These are phyloP conservation scores for Tetanocera ferruginea DNA, from an alignment of 2,888 invertebrate species.

Conservation along the genomic window DNA sequence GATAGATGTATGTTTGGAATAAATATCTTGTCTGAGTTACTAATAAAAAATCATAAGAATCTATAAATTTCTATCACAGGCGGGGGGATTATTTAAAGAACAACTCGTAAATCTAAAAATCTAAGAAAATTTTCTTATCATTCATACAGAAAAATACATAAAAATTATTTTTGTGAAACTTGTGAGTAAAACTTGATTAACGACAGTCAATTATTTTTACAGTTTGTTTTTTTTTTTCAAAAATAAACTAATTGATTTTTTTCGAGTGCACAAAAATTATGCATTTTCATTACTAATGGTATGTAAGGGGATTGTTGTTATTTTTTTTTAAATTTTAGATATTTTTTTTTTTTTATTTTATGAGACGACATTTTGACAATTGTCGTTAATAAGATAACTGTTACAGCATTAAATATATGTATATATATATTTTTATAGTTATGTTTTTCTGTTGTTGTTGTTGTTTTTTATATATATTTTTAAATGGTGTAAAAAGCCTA, in stretches of 20 bases:
- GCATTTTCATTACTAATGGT: neutral
- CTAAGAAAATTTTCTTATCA: neutral
- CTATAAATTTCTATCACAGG: constrained; percentile 60
- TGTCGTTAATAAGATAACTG: neutral
- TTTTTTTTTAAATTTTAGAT: neutral
- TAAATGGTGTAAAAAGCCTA: constrained; percentile 67
- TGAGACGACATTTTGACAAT: too few species aligned
- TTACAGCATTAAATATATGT: constrained; percentile 31
- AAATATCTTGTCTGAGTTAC: constrained; percentile 12
- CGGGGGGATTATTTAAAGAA: constrained; percentile 55
- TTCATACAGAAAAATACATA: neutral
- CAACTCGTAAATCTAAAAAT: neutral
- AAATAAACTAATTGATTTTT: neutral
- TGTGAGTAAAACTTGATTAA: neutral
- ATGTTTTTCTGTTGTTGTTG: constrained; percentile 30
- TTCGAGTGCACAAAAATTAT: neutral
- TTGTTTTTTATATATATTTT: constrained; percentile 40
- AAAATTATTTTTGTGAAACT: neutral
- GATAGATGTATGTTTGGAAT: neutral
- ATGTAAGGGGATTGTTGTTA: neutral
- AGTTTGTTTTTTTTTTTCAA: neutral
- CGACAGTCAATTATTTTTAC: neutral
- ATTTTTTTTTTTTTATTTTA: too few species aligned
- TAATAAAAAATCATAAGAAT: constrained; percentile 43
- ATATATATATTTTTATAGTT: constrained; percentile 36